A percentile compares a stretch with the other conserved stretches of the same genome.
Conservation (phyloP, 1,140 invertebrate genomes). For the Drosophila grimshawi region DNA sequence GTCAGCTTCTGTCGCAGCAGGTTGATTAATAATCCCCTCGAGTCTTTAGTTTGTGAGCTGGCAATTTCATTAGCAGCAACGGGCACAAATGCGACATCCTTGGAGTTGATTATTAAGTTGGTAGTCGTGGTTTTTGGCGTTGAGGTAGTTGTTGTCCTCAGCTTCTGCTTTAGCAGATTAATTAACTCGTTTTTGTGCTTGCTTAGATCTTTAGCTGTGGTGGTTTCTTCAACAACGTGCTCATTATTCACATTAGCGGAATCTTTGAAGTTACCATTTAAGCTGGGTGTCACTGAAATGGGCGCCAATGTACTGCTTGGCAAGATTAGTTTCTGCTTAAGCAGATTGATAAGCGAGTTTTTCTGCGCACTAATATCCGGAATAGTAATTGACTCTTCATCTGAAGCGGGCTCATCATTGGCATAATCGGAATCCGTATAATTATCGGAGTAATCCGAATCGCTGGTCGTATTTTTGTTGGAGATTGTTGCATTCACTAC, state of each 20-base stretch:
- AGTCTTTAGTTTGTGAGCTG: neutral
- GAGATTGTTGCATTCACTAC: constrained; percentile 22
- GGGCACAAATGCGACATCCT: neutral
- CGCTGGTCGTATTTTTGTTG: neutral
- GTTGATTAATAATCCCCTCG: constrained; percentile 28
- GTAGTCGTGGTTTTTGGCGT: neutral
- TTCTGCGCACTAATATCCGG: constrained; percentile 32
- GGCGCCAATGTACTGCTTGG: neutral
- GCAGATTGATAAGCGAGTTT: constrained; percentile 26
- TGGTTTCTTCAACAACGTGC: neutral
- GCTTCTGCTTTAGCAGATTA: neutral
- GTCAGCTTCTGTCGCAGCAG: constrained; percentile 43
- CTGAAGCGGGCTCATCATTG: constrained; percentile 52
- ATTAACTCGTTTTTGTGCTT: neutral
- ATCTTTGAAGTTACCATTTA: neutral
- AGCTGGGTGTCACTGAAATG: neutral
- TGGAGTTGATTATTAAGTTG: neutral
- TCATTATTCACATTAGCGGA: neutral
- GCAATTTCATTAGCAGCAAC: constrained; percentile 8
- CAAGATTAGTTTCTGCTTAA: constrained; percentile 19
- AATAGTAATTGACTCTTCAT: constrained; percentile 12
- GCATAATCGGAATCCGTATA: constrained; percentile 53
- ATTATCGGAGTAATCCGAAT: constrained; percentile 47
- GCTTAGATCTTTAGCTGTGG: neutral
- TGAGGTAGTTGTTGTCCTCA: neutral